phyloP scores from a whole-genome alignment of 2,113 vertebrate genomes.

The Varanus komodoensis region DNA sequence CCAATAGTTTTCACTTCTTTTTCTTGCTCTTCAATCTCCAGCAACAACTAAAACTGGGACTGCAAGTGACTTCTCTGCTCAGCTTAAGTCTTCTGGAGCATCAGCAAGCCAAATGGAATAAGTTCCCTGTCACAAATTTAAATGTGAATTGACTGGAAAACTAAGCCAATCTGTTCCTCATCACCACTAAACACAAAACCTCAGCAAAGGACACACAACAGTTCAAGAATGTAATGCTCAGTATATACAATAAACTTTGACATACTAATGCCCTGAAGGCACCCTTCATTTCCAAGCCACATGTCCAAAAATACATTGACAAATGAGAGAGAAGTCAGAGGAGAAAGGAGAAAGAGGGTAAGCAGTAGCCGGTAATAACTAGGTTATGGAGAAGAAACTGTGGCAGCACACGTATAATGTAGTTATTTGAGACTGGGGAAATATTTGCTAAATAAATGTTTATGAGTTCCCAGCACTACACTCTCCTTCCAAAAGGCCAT shows the following conservation, averaged over 20 bases:
- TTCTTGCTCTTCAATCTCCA: neutral
- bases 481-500: neutral
- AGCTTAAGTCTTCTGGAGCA: conserved; percentile 2
- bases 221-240: conserved; percentile 30
- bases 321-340: conserved; percentile 2
- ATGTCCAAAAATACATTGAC: conserved; percentile 35
- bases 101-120: conserved; percentile 1
- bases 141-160: conserved; percentile 30
- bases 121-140: conserved; percentile 13
- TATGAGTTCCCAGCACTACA: neutral
- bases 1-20: neutral
- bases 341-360: neutral
- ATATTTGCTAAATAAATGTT: conserved; percentile 2
- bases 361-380: conserved; percentile 3
- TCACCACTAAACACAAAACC: neutral
- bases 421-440: neutral
- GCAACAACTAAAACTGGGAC: neutral
- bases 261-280: conserved; percentile 34
- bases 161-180: conserved; percentile 9
- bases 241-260: conserved; percentile 17
- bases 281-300: conserved; percentile 40
- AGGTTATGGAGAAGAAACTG: neutral
- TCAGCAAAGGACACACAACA: conserved; percentile 9
- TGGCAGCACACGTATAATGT: neutral
- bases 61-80: neutral